A percentile compares a stretch with the other conserved stretches of the same genome.
Evolutionary conservation across 1,140 invertebrate species (phyloP).

Genomic region (Neodiprion pinetum): DNA sequence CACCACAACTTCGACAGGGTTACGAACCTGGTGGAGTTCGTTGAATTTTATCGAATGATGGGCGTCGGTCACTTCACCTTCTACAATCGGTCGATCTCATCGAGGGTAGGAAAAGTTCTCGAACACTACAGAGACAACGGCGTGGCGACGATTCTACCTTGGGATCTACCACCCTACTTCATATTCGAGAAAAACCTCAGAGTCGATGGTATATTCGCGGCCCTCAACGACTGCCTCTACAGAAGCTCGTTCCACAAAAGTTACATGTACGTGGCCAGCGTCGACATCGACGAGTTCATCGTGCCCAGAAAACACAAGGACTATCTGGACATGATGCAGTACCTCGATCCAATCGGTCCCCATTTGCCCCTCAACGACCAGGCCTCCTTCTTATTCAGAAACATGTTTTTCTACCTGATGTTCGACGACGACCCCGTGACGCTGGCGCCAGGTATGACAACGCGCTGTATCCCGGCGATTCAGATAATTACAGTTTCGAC

Average conservation of each 20-base stretch:
- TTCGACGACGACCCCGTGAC: conserved; percentile 63
- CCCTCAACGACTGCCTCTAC: conserved; percentile 71
- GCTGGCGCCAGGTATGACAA: conserved; percentile 50
- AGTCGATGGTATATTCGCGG: conserved; percentile 68
- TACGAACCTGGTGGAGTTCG: conserved; percentile 68
- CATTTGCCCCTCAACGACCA: not conserved
- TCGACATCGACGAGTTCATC: conserved; percentile 71
- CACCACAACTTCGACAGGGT: conserved; percentile 68
- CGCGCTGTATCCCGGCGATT: conserved; percentile 37
- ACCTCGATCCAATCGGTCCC: conserved; percentile 28
- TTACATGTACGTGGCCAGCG: conserved; percentile 63
- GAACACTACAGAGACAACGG: conserved; percentile 58
- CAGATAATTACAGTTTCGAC: not conserved
- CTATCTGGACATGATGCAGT: conserved; percentile 37
- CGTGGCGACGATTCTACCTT: conserved; percentile 64
- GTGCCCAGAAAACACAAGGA: conserved; percentile 63
- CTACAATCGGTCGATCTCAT: conserved; percentile 68
- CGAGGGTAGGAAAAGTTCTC: conserved; percentile 61
- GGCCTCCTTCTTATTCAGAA: conserved; percentile 67
- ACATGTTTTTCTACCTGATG: conserved; percentile 69
- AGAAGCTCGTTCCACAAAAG: conserved; percentile 53
- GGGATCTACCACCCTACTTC: conserved; percentile 62
- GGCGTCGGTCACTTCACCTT: conserved; percentile 72
- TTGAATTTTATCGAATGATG: conserved; percentile 71
- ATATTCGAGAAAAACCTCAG: conserved; percentile 57